Conservation (phyloP, 2,888 invertebrate genomes). For the Ophonus ardosiacus region DNA sequence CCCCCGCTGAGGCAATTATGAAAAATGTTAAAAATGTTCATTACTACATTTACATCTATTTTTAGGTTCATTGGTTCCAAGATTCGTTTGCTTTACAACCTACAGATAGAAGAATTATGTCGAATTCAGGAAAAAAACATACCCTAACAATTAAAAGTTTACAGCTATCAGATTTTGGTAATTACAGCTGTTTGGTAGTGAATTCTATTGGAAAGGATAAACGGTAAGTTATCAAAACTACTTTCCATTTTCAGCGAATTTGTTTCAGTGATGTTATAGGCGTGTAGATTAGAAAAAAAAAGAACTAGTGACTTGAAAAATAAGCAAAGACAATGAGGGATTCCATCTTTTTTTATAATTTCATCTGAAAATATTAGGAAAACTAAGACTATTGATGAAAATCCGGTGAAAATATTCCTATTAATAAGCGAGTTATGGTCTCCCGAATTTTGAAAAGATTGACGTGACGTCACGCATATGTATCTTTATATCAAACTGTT, state of each 20-base stretch:
- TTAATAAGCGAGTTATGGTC: no score
- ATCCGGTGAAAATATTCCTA: no score
- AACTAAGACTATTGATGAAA: no score
- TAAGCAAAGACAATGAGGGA: no score
- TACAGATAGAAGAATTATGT: conserved; percentile 81
- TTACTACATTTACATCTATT: not conserved
- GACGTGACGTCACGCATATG: no score
- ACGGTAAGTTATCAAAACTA: conserved; percentile 63
- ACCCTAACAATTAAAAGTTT: conserved; percentile 80
- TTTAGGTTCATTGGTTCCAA: conserved; percentile 82
- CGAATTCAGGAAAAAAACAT: conserved; percentile 79
- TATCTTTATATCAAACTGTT: no score
- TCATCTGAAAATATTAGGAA: no score
- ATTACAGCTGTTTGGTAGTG: conserved; percentile 76
- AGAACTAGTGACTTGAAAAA: no score
- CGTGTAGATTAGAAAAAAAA: no score
- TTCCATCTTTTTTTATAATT: no score
- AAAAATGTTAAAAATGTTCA: no score
- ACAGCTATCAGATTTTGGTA: conserved; percentile 81
- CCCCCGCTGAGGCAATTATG: conserved; percentile 73
- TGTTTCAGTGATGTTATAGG: not conserved
- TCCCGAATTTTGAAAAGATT: no score
- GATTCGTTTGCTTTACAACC: conserved; percentile 81
- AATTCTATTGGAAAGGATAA: conserved; percentile 75
- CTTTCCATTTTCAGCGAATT: not conserved